phyloP scores from a whole-genome alignment of 2,888 invertebrate species.

The Polia nebulosa region DNA sequence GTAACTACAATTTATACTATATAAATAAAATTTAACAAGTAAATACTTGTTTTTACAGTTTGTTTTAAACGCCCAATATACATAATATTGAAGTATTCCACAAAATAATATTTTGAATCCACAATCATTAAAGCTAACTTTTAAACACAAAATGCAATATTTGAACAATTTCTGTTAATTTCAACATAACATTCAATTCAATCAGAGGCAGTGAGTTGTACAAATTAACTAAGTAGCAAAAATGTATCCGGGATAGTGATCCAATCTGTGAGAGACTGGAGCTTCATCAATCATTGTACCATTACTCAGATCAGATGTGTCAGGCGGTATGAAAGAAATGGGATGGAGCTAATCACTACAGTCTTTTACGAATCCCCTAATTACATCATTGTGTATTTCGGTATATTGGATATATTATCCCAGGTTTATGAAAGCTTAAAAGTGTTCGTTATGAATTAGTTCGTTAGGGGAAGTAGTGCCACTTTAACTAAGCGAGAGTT shows the following conservation, averaged over 20 bases:
- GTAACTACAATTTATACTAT: no score
- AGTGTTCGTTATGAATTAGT: neutral
- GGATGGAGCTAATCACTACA: constrained; percentile 55
- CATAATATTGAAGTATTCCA: neutral
- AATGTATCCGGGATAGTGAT: constrained; percentile 46
- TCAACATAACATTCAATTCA: constrained; percentile 17
- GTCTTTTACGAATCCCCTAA: constrained; percentile 38
- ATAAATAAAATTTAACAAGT: no score
- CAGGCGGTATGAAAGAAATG: constrained; percentile 49
- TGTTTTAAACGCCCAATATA: neutral
- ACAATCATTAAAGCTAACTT: neutral
- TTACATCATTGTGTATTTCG: constrained; percentile 25
- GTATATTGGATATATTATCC: neutral
- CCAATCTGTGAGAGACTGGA: constrained; percentile 47
- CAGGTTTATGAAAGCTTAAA: neutral
- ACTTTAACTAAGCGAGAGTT: neutral
- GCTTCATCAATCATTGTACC: constrained; percentile 63
- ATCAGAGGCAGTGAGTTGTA: constrained; percentile 34
- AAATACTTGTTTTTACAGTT: neutral
- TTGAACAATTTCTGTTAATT: constrained; percentile 7
- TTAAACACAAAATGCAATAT: constrained; percentile 25
- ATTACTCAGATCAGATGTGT: constrained; percentile 47
- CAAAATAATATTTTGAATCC: neutral
- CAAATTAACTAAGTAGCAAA: constrained; percentile 50
- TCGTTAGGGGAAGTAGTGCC: neutral